phyloP scores from a whole-genome alignment of 23 tunicate species.

The Botrylloides violaceus region DNA sequence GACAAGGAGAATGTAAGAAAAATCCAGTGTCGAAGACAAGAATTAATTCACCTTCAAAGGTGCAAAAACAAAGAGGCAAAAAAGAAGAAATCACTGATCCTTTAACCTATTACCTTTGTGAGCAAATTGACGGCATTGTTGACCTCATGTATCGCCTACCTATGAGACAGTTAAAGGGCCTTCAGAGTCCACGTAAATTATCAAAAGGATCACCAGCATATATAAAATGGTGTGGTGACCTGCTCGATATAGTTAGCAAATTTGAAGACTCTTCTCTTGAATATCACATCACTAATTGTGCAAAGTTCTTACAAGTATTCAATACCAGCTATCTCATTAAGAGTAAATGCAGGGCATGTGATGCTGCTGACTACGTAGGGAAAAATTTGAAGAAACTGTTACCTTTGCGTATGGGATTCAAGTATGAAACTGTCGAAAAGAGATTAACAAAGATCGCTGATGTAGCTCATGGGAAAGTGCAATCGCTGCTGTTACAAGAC shows the following conservation, averaged over 20 bases:
- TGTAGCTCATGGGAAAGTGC: background rate
- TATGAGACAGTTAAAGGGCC: background rate
- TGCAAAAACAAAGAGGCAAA: background rate
- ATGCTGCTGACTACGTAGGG: background rate
- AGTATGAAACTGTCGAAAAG: background rate
- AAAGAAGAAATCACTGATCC: background rate
- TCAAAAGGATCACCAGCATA: conserved; percentile 1
- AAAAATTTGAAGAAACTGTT: background rate
- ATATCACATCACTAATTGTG: background rate
- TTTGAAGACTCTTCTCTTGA: background rate
- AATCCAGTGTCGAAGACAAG: background rate
- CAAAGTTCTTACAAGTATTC: background rate
- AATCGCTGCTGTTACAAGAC: background rate
- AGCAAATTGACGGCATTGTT: background rate
- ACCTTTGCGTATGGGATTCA: background rate
- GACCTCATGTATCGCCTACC: background rate
- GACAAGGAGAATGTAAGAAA: background rate
- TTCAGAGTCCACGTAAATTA: background rate
- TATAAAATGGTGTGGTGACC: background rate
- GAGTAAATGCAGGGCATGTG: background rate
- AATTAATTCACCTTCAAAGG: background rate
- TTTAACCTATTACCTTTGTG: background rate
- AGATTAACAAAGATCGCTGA: background rate
- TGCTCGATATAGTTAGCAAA: background rate
- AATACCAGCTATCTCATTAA: background rate